phyloP scores from a whole-genome alignment of 2,113 vertebrate genomes.

The Eupsittula cactorum region DNA sequence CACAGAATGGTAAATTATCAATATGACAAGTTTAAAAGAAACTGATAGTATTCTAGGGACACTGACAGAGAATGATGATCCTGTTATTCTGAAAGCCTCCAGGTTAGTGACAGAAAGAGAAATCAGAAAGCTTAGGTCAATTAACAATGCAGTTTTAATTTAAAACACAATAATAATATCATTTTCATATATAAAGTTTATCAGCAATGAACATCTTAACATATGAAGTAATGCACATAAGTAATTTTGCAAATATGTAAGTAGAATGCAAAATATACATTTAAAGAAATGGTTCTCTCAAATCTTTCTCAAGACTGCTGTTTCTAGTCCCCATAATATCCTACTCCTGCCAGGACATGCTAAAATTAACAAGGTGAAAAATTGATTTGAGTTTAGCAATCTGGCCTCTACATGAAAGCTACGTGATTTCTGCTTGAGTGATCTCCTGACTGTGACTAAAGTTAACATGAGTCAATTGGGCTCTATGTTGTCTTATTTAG shows the following conservation, averaged over 20 bases:
- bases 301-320: background rate
- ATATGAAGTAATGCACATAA: background rate
- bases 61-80: background rate
- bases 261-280: background rate
- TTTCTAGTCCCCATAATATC: background rate
- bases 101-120: background rate
- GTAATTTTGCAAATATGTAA: background rate
- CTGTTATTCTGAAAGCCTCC: background rate
- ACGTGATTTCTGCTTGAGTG: background rate
- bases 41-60: background rate
- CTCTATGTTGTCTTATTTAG: background rate
- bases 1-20: background rate
- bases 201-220: background rate
- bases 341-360: background rate
- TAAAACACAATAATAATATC: background rate
- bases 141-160: background rate
- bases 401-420: rapidly evolving
- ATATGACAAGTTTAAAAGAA: background rate
- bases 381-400: background rate
- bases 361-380: background rate
- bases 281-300: background rate
- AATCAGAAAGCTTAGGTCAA: background rate
- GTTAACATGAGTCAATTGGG: background rate
- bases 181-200: background rate
- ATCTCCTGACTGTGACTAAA: background rate